A percentile compares a stretch with the other conserved stretches of the same genome.
Conservation (phyloP, 2,888 invertebrate species). For the Drosophila vallismaia region DNA sequence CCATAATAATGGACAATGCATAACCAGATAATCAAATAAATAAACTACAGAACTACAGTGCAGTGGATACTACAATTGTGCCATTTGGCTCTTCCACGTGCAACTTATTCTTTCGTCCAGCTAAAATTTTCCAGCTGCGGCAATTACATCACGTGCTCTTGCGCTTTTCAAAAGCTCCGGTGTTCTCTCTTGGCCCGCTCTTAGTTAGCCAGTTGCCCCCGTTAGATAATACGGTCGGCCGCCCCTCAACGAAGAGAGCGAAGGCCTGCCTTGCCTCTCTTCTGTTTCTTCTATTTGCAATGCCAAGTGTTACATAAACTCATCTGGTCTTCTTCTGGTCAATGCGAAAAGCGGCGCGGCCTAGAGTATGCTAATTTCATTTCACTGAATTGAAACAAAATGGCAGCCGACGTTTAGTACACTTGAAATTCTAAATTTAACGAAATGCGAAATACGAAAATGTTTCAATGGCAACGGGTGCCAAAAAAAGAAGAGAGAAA, state of each 20-base stretch:
- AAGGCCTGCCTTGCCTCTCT: conserved; percentile 19
- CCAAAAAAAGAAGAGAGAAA: conserved; percentile 11
- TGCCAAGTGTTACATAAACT: conserved; percentile 65
- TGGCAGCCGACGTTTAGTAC: conserved; percentile 2
- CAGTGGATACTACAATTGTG: neutral
- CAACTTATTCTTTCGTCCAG: conserved; percentile 15
- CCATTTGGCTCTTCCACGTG: conserved; percentile 26
- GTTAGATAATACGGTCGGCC: conserved; percentile 64
- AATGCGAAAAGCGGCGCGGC: conserved; percentile 34
- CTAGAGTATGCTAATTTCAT: conserved; percentile 58
- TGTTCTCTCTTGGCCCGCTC: conserved; percentile 22
- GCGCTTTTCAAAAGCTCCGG: conserved; percentile 48
- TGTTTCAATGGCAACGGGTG: conserved; percentile 42
- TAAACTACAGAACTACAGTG: neutral
- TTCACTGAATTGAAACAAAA: conserved; percentile 25
- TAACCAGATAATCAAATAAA: conserved; percentile 1
- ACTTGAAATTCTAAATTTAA: conserved; percentile 65
- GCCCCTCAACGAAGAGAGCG: conserved; percentile 8
- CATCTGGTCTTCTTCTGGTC: conserved; percentile 31
- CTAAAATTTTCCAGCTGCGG: conserved; percentile 35
- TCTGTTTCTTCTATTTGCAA: conserved; percentile 14
- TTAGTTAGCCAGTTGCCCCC: conserved; percentile 21
- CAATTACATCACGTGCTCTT: conserved; percentile 66
- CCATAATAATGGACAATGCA: conserved; percentile 22
- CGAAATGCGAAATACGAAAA: conserved; percentile 22